A percentile compares a stretch with the other conserved stretches of the same genome.
These are phyloP conservation scores for Pangasianodon gigas DNA, from an alignment of 2,113 vertebrate genomes.

Conservation along the genomic window DNA sequence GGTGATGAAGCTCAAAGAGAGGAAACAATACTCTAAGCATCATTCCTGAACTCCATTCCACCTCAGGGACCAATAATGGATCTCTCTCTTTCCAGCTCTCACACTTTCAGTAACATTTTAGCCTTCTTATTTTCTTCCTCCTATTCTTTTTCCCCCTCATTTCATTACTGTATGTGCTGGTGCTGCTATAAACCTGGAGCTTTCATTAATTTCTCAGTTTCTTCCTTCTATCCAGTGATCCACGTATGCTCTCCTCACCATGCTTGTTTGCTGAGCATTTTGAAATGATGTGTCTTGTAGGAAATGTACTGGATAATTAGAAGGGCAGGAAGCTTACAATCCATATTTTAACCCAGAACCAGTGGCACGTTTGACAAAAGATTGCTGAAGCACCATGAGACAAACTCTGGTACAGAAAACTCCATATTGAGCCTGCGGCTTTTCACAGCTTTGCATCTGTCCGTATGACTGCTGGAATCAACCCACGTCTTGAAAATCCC, in stretches of 20 bases:
- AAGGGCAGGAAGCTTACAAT: not conserved
- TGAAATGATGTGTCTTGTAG: not conserved
- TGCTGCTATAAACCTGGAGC: slow-evolving; percentile 21
- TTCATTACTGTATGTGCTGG: not conserved
- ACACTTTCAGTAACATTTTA: not conserved
- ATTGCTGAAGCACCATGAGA: not conserved
- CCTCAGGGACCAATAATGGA: not conserved
- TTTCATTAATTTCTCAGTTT: not conserved
- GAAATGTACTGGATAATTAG: slow-evolving; percentile 32
- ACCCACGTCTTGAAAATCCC: not conserved
- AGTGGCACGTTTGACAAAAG: slow-evolving; percentile 18
- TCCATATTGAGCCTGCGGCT: not conserved
- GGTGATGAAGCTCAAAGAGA: not conserved
- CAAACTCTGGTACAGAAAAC: not conserved
- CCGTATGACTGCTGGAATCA: not conserved
- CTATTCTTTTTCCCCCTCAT: not conserved
- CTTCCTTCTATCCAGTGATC: not conserved
- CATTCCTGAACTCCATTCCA: not conserved
- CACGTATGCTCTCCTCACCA: not conserved
- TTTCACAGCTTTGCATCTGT: not conserved
- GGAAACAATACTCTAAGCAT: not conserved
- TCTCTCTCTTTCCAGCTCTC: too few species aligned
- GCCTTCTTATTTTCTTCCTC: not conserved
- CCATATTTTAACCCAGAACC: not conserved
- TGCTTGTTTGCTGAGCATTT: not conserved